Percentiles rank a stretch among this genome's conserved stretches.
phyloP scores from a whole-genome alignment of 2,797 vertebrate genomes.

The Acipenser oxyrinchus region DNA sequence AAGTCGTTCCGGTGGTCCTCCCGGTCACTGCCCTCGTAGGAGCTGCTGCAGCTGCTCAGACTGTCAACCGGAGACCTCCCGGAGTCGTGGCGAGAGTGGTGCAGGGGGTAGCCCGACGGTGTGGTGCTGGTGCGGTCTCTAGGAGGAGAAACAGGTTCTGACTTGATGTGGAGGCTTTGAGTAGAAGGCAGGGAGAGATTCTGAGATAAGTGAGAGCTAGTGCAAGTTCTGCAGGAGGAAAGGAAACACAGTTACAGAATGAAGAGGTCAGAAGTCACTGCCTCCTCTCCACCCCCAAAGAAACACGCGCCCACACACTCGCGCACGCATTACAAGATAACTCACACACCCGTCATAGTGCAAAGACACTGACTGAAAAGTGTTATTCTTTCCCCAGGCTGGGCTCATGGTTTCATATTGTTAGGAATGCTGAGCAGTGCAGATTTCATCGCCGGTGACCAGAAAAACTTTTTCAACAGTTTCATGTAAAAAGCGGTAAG shows the following conservation, averaged over 20 bases:
- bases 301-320: conserved; percentile 51
- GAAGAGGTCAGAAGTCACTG: conserved; percentile 61
- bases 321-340: conserved; percentile 9
- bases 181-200: conserved; percentile 99
- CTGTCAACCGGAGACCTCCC: conserved; percentile 96
- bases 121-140: conserved; percentile 92
- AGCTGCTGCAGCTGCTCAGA: conserved; percentile 98
- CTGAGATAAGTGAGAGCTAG: conserved; percentile 99
- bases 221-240: conserved; percentile 99
- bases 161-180: conserved; percentile 99
- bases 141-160: conserved; percentile 99
- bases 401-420: no score
- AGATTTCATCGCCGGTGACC: no score
- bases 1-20: conserved; percentile 96
- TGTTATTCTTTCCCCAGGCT: no score
- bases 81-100: conserved; percentile 88
- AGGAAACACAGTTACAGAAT: conserved; percentile 90
- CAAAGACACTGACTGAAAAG: no score
- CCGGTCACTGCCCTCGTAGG: conserved; percentile 93
- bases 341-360: not conserved
- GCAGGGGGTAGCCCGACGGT: conserved; percentile 82
- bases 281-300: conserved; percentile 15
- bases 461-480: no score
- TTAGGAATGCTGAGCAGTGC: no score
- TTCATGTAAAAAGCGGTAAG: no score